Evolutionary conservation across 2,888 invertebrate species (phyloP).

Genomic region (Mylabris sibirica): DNA sequence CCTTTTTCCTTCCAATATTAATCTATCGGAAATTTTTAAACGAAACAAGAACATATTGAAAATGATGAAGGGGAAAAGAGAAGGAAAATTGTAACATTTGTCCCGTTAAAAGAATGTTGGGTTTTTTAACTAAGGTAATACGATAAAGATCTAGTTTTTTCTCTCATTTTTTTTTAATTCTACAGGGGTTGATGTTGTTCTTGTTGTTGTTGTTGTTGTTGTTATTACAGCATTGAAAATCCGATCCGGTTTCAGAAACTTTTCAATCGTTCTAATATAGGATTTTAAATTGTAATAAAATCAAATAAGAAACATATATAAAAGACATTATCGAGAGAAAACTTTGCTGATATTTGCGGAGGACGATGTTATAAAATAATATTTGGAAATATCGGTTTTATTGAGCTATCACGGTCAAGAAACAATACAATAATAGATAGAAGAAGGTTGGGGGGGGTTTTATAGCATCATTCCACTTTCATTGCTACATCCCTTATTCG

Average conservation of each 20-base stretch:
- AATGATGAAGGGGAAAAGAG: background rate
- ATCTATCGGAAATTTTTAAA: slow-evolving; percentile 53
- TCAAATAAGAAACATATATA: slow-evolving; percentile 28
- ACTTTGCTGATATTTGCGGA: slow-evolving; percentile 36
- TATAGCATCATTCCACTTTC: slow-evolving; percentile 42
- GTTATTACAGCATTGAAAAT: background rate
- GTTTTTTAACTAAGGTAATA: slow-evolving; percentile 3
- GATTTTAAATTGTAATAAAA: slow-evolving; percentile 36
- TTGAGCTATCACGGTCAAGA: slow-evolving; percentile 44
- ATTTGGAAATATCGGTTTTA: slow-evolving; percentile 46
- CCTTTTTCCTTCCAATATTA: slow-evolving; percentile 48
- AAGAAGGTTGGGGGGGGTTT: slow-evolving; percentile 35
- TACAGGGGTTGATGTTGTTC: background rate
- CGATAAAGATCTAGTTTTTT: slow-evolving; percentile 9
- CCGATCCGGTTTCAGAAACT: background rate
- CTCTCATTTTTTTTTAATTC: background rate
- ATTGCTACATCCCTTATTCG: background rate
- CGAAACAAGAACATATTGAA: slow-evolving; percentile 32
- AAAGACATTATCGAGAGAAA: slow-evolving; percentile 34
- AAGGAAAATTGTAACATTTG: slow-evolving; percentile 14
- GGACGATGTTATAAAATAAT: slow-evolving; percentile 45
- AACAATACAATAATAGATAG: slow-evolving; percentile 40
- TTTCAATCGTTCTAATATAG: slow-evolving; percentile 26
- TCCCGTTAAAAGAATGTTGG: slow-evolving; percentile 4
- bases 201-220: too few relatives aligned